Percentiles rank a stretch among this genome's conserved stretches.
Conservation (phyloP, 2,797 vertebrate species). For the Distichodus sexfasciatus region DNA sequence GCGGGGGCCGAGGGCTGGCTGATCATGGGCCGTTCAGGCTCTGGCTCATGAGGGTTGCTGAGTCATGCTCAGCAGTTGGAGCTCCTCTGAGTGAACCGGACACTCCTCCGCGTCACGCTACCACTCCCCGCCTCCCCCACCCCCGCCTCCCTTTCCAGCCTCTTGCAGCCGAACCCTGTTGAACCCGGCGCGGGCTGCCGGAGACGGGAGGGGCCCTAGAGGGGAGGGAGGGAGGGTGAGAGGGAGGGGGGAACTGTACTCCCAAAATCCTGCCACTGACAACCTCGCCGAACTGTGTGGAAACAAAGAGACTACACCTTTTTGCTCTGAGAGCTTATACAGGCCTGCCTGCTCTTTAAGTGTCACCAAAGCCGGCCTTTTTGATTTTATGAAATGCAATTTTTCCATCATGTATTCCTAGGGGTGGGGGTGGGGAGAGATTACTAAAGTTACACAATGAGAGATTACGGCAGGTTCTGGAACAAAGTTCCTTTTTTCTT, state of each 20-base stretch:
- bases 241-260: constrained; percentile 44
- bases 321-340: constrained; percentile 13
- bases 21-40: constrained; percentile 56
- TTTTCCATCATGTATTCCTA: constrained; percentile 39
- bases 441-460: constrained; percentile 70
- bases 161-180: constrained; percentile 52
- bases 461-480: constrained; percentile 75
- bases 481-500: constrained; percentile 77
- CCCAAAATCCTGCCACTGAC: constrained; percentile 57
- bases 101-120: constrained; percentile 71
- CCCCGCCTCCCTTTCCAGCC: too few relatives aligned
- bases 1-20: constrained; percentile 6
- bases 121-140: constrained; percentile 53
- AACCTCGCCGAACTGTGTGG: constrained; percentile 70
- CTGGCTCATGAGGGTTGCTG: constrained; percentile 71
- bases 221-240: too few relatives aligned
- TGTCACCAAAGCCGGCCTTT: constrained; percentile 56
- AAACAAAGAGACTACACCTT: constrained; percentile 71
- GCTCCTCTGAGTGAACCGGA: constrained; percentile 66
- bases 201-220: constrained; percentile 55
- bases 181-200: constrained; percentile 71
- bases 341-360: constrained; percentile 37
- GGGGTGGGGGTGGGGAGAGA: constrained; percentile 45
- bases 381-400: constrained; percentile 19
- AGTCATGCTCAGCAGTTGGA: constrained; percentile 76